Evolutionary conservation across 2,797 vertebrate genomes (phyloP), one percentile per base, ranked within the genome.

Genomic region (Cuculus canorus): DNA sequence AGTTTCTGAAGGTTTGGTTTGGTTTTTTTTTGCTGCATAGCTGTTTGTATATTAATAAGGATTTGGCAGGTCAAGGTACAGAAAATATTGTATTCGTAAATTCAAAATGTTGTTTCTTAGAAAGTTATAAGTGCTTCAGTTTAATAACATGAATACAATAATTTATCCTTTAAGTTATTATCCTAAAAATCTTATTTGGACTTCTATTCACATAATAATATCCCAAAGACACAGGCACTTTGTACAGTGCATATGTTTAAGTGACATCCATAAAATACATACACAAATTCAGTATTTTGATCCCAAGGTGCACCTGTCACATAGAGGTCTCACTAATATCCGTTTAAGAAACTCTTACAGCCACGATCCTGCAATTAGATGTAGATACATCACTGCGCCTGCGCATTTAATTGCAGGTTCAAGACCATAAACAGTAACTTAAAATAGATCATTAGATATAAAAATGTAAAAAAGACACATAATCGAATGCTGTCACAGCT

Each of bases 81-180:
- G 89, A 97, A 95, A 97, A 97, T 95, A 95, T 7, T 96, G 81
- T 90, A 92, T 92, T 95, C 88, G 96, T 89, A 96, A 95, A 96
- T 69, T 94, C 83, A 90, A 64, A 95, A 96, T 52, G 70, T 85
- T 79, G 76, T 92, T 97, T 78, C 60, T 97, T 93, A 97, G 82
- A 95, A 82, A 96, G 63, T 75, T 86, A 27, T 96, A 97, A 96
- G 91, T 97, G 96, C 90, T 95, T 95, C 83, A 86, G 76, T 93
- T 96, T 96, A 95, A 97, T 89, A 96, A 96, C 68, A 87, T 18
- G 95, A 91, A 96, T 88, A 96, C 66, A 97, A 91, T 97, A 92
- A 96, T 94, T 97, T 97, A 97, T 78, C 88, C 64, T 95, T 97
- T 97, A 98, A 97, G 85, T 94, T 96, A 97, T 82, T 92, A 91